Conservation (phyloP, 2,113 vertebrate species). For the Coryphaenoides rupestris region DNA sequence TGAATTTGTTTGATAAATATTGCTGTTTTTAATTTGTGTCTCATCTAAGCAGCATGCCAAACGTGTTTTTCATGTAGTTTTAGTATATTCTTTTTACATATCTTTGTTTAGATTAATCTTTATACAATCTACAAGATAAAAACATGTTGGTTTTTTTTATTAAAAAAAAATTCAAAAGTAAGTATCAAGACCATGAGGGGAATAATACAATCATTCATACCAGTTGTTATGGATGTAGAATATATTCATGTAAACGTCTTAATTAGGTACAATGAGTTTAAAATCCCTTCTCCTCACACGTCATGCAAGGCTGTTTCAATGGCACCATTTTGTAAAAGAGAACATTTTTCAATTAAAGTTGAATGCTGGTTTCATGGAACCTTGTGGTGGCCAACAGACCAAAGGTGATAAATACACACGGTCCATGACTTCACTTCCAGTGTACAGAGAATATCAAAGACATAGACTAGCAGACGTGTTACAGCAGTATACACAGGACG, state of each 20-base stretch:
- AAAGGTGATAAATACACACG: conserved; percentile 31
- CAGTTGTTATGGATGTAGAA: conserved; percentile 30
- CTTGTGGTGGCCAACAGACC: conserved; percentile 27
- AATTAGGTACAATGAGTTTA: conserved; percentile 30
- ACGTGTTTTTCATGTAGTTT: conserved; percentile 27
- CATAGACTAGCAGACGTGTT: conserved; percentile 44
- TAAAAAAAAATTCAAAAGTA: conserved; percentile 50
- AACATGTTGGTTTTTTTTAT: conserved; percentile 59
- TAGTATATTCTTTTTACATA: conserved; percentile 23
- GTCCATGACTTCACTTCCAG: conserved; percentile 34
- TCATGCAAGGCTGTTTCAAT: conserved; percentile 48
- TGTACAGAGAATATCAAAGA: conserved; percentile 49
- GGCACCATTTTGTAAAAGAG: conserved; percentile 31
- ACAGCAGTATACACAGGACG: conserved; percentile 44
- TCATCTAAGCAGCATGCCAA: conserved; percentile 67
- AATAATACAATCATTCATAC: conserved; percentile 40
- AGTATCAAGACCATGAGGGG: conserved; percentile 45
- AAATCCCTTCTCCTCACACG: conserved; percentile 27
- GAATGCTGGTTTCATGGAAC: conserved; percentile 60
- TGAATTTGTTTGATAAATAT: conserved; percentile 63
- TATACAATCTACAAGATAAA: conserved; percentile 65
- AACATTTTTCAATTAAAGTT: conserved; percentile 34
- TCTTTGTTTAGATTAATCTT: conserved; percentile 53
- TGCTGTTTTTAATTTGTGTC: conserved; percentile 62
- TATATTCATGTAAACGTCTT: conserved; percentile 51